Percentiles rank a stretch among this genome's conserved stretches.
Conservation (phyloP, 2,113 vertebrate species). For the Callospermophilus lateralis region DNA sequence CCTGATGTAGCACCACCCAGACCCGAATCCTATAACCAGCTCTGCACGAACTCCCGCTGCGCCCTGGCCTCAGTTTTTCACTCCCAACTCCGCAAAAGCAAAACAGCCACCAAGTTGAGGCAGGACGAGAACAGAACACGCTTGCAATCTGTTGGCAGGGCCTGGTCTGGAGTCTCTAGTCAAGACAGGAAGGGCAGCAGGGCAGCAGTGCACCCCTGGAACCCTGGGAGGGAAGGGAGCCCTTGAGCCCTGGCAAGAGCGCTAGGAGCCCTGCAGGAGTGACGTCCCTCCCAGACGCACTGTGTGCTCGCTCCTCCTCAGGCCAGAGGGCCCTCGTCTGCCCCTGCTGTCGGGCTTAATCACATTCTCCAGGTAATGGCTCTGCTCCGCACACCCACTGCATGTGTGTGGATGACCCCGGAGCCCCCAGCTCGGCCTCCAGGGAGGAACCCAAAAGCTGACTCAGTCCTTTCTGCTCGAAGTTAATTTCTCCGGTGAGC, state of each 20-base stretch:
- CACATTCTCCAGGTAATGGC: slow-evolving; percentile 39
- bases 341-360: slow-evolving; percentile 44
- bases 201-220: rapidly evolving
- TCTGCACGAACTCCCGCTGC: rapidly evolving
- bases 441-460: slow-evolving; percentile 33
- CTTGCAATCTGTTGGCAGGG: background rate
- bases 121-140: no score
- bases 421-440: background rate
- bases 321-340: background rate
- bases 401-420: background rate
- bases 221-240: background rate
- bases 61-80: background rate
- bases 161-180: background rate
- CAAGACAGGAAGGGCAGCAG: rapidly evolving
- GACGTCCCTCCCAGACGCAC: background rate
- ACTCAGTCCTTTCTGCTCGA: background rate
- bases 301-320: rapidly evolving
- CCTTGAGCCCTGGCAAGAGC: background rate
- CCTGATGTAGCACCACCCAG: background rate
- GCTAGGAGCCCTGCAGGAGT: background rate
- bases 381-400: background rate
- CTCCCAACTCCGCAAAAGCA: background rate
- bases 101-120: no score
- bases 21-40: background rate
- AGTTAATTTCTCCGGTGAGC: slow-evolving; percentile 80